Conservation (phyloP, 2,797 vertebrate genomes). For the Acanthurus lineatus region DNA sequence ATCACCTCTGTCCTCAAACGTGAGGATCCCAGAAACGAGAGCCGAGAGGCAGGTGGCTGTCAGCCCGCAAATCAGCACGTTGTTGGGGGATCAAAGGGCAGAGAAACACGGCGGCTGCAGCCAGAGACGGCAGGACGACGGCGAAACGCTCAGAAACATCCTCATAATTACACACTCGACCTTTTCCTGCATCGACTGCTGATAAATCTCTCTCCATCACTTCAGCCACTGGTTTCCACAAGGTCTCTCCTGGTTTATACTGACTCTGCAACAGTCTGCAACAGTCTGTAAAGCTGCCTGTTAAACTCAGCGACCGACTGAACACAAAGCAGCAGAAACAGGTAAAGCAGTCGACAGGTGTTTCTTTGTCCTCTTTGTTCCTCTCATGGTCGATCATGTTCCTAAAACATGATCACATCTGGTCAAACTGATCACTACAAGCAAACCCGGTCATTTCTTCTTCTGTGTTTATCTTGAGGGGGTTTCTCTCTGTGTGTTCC, state of each 20-base stretch:
- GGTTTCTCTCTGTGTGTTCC: too few relatives aligned
- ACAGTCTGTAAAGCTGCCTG: constrained; percentile 1
- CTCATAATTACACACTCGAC: background rate
- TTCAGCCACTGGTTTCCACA: background rate
- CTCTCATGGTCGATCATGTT: background rate
- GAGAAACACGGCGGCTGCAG: background rate
- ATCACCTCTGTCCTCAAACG: constrained; percentile 9
- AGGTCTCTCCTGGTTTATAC: background rate
- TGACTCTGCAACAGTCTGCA: constrained; percentile 3
- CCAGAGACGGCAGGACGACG: background rate
- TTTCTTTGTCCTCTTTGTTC: background rate
- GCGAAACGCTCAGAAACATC: background rate
- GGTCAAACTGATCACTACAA: too few relatives aligned
- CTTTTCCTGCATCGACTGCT: background rate
- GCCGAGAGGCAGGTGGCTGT: constrained; percentile 6
- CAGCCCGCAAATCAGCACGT: background rate
- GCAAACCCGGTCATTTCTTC: too few relatives aligned
- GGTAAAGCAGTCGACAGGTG: constrained; percentile 1
- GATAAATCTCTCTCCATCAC: background rate
- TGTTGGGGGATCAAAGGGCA: constrained; percentile 5
- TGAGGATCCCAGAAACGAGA: background rate
- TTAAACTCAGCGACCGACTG: constrained; percentile 7
- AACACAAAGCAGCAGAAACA: background rate
- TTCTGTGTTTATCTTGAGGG: too few relatives aligned
- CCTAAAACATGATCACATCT: too few relatives aligned